Base-by-base conservation (phyloP, 35 echinoderm and acorn worm species). In the Ophioderma brevispina region DNA sequence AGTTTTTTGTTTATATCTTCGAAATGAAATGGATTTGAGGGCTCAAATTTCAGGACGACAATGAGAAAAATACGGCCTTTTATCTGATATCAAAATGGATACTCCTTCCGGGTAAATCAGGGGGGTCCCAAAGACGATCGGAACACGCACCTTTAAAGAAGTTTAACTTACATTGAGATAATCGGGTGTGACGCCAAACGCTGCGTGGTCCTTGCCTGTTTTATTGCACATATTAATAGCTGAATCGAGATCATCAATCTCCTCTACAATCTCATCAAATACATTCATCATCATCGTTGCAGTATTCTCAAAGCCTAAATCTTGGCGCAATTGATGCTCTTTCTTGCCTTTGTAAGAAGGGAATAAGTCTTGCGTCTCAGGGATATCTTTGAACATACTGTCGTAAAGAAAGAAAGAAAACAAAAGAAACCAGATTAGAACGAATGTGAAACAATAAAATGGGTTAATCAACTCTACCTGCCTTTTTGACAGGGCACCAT, bases 191-290 rank as follows among this genome's bases (percentile, higher is more conserved):
- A 96, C 50, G 14, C 94, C 97, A 75, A 93, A 87, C 76, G 86
- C 64, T 42, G 90, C 87, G 76, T 99, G 97, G 34, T 85, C 90
- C 59, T 93, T 84, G 17, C 94, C 97, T 42, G 87, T 93, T 76
- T 91, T 92, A 17, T 37, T 85, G 19, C 95, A 76, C 4, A 99
- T 49, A 38, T 90, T 91, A 32, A 94, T 99, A 8, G 92, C 88
- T 15, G 85, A 81, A 50, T 99, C 97, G 11, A 99, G 77, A 41
- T 99, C 91, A 30, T 93, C 94, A 33, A 99, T 52, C 39, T 90
- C 86, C 81, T 95, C 94, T 21, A 99, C 79, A 14, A 91, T 64
- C 59, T 99, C 97, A 82, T 99, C 97, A 75, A 99, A 99, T 10
- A 99, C 76, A 70, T 91, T 91, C 37, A 99, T 92, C 82, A 99